Percentiles rank a stretch among this genome's conserved stretches.
phyloP scores from a whole-genome alignment of 2,797 vertebrate genomes.

The Serranus cabrilla region DNA sequence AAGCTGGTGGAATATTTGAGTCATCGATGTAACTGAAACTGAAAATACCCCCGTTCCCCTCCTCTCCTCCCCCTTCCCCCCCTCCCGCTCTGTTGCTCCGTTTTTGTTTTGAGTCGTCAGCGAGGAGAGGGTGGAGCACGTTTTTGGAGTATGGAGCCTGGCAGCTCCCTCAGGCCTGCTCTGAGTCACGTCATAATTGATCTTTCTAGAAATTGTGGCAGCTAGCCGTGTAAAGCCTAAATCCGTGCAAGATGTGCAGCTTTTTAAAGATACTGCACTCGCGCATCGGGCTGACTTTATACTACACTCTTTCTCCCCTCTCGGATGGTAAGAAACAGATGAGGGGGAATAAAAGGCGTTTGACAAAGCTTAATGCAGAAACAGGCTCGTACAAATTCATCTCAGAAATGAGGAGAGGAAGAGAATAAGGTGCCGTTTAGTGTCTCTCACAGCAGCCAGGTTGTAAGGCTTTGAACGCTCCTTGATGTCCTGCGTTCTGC shows the following conservation, averaged over 20 bases:
- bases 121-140: slow-evolving; percentile 80
- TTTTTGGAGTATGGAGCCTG: slow-evolving; percentile 77
- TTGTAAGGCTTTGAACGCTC: slow-evolving; percentile 45
- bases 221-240: slow-evolving; percentile 80
- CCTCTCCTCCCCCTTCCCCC: slow-evolving; percentile 18
- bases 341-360: slow-evolving; percentile 53
- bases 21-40: slow-evolving; percentile 85
- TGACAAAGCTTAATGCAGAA: slow-evolving; percentile 64
- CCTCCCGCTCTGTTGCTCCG: slow-evolving; percentile 63
- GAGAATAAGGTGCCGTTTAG: slow-evolving; percentile 51
- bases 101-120: slow-evolving; percentile 81
- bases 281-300: slow-evolving; percentile 50
- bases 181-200: slow-evolving; percentile 87
- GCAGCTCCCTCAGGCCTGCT: slow-evolving; percentile 82
- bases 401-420: slow-evolving; percentile 51
- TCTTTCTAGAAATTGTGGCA: slow-evolving; percentile 85
- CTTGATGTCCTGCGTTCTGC: slow-evolving; percentile 57
- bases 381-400: slow-evolving; percentile 53
- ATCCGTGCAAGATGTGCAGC: slow-evolving; percentile 83
- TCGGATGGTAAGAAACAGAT: slow-evolving; percentile 58
- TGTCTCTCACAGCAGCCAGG: slow-evolving; percentile 40
- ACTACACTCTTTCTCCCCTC: slow-evolving; percentile 51
- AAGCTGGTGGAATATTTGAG: slow-evolving; percentile 85
- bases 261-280: slow-evolving; percentile 69
- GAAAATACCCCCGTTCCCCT: slow-evolving; percentile 72